Percentiles rank a stretch among this genome's conserved stretches.
These are phyloP conservation scores for Sitobion miscanthi DNA, from an alignment of 1,140 invertebrate genomes.

Conservation along the genomic window DNA sequence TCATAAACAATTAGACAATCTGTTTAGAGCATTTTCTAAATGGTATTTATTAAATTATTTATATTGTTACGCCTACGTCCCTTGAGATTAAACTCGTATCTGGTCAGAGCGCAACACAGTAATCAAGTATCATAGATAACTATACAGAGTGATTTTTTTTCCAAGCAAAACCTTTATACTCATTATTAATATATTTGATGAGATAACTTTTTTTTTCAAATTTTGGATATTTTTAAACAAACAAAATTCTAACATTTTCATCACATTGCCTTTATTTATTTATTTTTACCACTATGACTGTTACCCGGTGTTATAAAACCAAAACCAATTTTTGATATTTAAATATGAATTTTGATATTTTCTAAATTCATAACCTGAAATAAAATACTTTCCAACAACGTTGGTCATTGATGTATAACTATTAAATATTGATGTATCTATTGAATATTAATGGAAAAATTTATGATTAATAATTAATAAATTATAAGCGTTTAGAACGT, in stretches of 20 bases:
- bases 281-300: background rate
- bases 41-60: background rate
- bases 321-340: background rate
- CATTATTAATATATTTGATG: background rate
- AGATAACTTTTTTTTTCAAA: too few relatives aligned
- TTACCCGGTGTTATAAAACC: background rate
- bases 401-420: background rate
- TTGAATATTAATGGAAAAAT: background rate
- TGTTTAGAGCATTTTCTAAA: background rate
- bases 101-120: background rate
- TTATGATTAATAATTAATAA: background rate
- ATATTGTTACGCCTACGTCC: background rate
- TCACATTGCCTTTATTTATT: background rate
- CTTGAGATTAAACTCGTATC: conserved; percentile 16
- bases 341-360: too few relatives aligned
- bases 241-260: background rate
- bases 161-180: too few relatives aligned
- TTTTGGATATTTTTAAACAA: too few relatives aligned
- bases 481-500: too few relatives aligned
- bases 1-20: background rate
- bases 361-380: background rate
- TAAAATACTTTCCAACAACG: background rate
- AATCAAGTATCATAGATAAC: background rate
- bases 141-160: background rate
- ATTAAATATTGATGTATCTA: too few relatives aligned